Evolutionary conservation across 2,113 vertebrate genomes (phyloP).

Genomic region (Aphelocoma coerulescens): DNA sequence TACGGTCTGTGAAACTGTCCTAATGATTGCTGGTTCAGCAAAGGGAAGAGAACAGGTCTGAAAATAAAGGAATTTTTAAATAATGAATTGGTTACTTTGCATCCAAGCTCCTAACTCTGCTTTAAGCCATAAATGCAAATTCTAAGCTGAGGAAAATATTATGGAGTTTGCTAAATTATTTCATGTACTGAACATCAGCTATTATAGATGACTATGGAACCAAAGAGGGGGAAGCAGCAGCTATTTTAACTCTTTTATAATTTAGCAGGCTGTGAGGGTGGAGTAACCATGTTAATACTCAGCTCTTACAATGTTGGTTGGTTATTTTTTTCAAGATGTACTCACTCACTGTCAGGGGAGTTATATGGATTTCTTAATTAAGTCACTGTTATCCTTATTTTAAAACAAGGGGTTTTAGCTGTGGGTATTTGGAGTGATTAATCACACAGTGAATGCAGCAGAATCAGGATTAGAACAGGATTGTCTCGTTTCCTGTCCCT

Average conservation of each 20-base stretch:
- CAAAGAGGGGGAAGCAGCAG: not conserved
- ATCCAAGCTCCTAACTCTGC: not conserved
- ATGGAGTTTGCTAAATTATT: not conserved
- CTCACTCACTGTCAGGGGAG: not conserved
- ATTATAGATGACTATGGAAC: not conserved
- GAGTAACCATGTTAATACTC: not conserved
- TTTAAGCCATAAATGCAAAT: not conserved
- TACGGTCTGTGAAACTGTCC: not conserved
- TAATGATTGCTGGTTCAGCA: not conserved
- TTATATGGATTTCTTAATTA: not conserved
- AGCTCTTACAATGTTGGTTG: not conserved
- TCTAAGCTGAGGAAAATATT: not conserved
- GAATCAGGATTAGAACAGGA: conserved; percentile 27
- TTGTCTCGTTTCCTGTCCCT: not conserved
- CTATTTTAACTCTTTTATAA: not conserved
- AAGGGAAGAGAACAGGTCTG: not conserved
- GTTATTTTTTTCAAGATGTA: not conserved
- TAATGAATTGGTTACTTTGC: not conserved
- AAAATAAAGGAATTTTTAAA: not conserved
- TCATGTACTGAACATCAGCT: not conserved
- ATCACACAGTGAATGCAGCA: not conserved
- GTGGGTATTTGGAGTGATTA: not conserved
- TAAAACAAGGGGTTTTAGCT: not conserved
- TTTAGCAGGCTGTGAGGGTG: not conserved
- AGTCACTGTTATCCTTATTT: not conserved